These are phyloP conservation scores for Hemistola chrysoprasaria DNA, from an alignment of 2,888 invertebrate species.

Conservation along the genomic window DNA sequence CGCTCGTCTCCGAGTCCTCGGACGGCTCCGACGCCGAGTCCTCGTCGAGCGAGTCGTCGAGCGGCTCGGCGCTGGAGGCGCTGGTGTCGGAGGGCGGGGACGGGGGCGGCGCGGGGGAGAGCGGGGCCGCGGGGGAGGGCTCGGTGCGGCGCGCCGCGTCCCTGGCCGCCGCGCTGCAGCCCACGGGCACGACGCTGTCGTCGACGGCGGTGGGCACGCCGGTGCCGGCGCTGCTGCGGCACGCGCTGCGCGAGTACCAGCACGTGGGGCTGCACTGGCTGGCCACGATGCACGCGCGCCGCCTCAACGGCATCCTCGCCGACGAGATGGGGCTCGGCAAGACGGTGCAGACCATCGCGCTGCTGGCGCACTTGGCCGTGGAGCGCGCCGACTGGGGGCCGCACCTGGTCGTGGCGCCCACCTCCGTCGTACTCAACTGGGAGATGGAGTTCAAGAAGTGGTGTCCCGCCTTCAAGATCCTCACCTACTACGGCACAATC, in stretches of 20 bases:
- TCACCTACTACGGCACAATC: conserved; percentile 98
- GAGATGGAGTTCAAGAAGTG: conserved; percentile 99
- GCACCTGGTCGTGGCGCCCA: conserved; percentile 98
- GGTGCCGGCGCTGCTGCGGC: conserved; percentile 96
- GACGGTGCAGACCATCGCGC: conserved; percentile 97
- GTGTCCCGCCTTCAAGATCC: conserved; percentile 99
- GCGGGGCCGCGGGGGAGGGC: conserved; percentile 76
- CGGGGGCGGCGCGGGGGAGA: conserved; percentile 37
- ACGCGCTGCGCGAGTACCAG: conserved; percentile 96
- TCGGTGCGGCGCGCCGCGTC: conserved; percentile 96
- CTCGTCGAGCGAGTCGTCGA: conserved; percentile 33
- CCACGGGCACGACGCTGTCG: conserved; percentile 97
- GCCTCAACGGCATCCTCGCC: conserved; percentile 97
- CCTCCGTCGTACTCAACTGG: conserved; percentile 99
- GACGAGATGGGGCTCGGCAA: conserved; percentile 99
- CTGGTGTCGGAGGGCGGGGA: conserved; percentile 23
- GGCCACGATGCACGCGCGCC: conserved; percentile 96
- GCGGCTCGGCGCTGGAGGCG: conserved; percentile 31
- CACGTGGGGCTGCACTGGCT: conserved; percentile 99
- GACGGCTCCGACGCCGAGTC: conserved; percentile 25
- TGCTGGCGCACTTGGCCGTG: conserved; percentile 96
- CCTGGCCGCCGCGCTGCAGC: conserved; percentile 97
- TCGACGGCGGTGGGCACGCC: conserved; percentile 96
- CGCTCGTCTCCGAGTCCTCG: conserved; percentile 39
- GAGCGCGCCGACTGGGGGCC: conserved; percentile 98